These are phyloP conservation scores for Sinonovacula constricta DNA, from an alignment of 1,140 invertebrate species.

Conservation along the genomic window DNA sequence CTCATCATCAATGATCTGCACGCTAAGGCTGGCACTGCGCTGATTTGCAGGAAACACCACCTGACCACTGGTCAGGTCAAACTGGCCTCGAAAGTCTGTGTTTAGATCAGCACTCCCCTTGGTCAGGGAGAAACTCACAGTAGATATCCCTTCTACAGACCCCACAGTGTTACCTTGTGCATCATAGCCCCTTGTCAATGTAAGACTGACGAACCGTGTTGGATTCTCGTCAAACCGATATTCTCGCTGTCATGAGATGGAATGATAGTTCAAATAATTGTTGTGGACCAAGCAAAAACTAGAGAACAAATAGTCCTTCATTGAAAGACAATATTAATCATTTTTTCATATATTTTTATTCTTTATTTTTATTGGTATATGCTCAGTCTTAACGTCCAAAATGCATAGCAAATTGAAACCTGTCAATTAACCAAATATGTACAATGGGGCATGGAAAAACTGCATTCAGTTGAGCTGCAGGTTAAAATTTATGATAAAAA, in stretches of 20 bases:
- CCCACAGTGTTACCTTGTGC: conserved; percentile 65
- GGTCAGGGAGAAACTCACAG: conserved; percentile 62
- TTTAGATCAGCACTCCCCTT: conserved; percentile 52
- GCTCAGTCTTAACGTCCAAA: too few relatives aligned
- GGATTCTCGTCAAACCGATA: conserved; percentile 69
- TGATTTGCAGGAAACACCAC: conserved; percentile 63
- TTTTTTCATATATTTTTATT: too few relatives aligned
- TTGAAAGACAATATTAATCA: too few relatives aligned
- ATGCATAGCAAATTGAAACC: too few relatives aligned
- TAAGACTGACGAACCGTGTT: conserved; percentile 44
- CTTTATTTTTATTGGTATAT: too few relatives aligned
- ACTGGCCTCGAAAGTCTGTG: conserved; percentile 61
- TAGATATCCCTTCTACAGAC: conserved; percentile 56
- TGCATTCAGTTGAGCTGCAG: too few relatives aligned
- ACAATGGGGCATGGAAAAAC: too few relatives aligned
- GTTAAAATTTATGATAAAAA: too few relatives aligned
- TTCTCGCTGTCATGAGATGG: conserved; percentile 59
- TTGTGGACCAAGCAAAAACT: background rate
- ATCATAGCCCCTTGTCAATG: conserved; percentile 65
- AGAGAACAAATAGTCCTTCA: too few relatives aligned
- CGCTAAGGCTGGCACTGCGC: conserved; percentile 55
- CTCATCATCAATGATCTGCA: conserved; percentile 68
- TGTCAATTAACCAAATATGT: too few relatives aligned
- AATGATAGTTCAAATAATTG: background rate
- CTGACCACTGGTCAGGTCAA: conserved; percentile 52